A percentile compares a stretch with the other conserved stretches of the same genome.
Evolutionary conservation across 2,113 vertebrate genomes (phyloP).

Genomic region (Pelmatolapia mariae): DNA sequence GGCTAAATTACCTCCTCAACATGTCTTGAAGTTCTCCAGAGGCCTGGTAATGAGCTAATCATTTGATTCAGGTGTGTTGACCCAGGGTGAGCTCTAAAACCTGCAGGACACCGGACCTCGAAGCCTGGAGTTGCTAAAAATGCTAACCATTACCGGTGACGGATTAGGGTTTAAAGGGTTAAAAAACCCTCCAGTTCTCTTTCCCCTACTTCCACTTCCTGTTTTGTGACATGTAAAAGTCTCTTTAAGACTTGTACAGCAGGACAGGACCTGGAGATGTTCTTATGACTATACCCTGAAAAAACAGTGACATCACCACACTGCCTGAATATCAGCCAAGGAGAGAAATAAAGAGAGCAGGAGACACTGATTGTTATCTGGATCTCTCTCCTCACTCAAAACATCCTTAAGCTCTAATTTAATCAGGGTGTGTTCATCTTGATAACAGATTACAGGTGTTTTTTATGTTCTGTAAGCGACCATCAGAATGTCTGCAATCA

Average conservation of each 20-base stretch:
- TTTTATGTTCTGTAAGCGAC: neutral
- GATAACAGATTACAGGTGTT: slow-evolving; percentile 17
- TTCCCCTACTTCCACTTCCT: neutral
- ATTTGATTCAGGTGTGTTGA: neutral
- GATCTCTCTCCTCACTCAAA: neutral
- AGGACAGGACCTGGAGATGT: neutral
- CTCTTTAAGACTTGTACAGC: neutral
- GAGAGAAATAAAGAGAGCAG: neutral
- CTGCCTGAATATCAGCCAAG: neutral
- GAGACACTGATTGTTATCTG: slow-evolving; percentile 27
- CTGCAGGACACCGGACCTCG: neutral
- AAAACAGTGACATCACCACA: slow-evolving; percentile 32
- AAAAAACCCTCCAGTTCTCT: neutral
- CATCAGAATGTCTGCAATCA: neutral
- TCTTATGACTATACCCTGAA: neutral
- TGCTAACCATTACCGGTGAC: fast-evolving
- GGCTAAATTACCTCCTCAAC: neutral
- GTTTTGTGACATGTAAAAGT: neutral
- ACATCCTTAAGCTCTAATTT: neutral
- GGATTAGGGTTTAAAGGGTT: neutral
- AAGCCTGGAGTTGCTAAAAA: neutral
- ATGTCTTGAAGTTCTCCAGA: neutral
- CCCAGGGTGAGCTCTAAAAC: neutral
- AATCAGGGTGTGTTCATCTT: slow-evolving; percentile 4
- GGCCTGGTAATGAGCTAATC: neutral